Conservation (phyloP, 2,888 invertebrate genomes). For the Adineta ricciae region DNA sequence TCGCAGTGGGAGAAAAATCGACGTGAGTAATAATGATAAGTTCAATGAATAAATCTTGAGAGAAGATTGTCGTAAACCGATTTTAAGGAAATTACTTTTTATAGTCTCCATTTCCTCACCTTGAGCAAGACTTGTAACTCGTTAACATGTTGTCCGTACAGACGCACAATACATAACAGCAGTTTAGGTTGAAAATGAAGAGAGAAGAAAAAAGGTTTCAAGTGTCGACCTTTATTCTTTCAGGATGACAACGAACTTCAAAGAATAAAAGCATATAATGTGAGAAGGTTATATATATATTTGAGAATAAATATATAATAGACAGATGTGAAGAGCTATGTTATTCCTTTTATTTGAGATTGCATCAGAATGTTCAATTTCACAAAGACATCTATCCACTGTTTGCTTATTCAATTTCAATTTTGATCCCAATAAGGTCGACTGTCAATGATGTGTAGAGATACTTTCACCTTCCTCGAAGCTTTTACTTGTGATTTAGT, state of each 20-base stretch:
- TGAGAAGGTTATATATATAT: conserved; percentile 8
- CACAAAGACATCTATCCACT: not conserved
- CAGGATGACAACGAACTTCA: not conserved
- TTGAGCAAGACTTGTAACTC: not conserved
- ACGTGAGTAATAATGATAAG: not conserved
- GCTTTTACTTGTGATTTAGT: not conserved
- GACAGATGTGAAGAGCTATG: not conserved
- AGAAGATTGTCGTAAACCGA: not conserved
- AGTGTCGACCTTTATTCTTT: not conserved
- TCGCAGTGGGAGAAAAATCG: not conserved
- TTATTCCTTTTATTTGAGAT: not conserved
- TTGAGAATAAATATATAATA: not conserved
- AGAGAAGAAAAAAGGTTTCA: not conserved
- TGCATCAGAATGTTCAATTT: not conserved
- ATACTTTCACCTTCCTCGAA: not conserved
- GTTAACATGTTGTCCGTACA: not conserved
- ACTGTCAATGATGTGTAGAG: not conserved
- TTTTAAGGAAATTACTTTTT: not conserved
- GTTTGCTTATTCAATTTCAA: too few species aligned
- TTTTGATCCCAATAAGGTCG: too few species aligned
- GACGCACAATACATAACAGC: not conserved
- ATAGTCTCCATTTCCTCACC: not conserved
- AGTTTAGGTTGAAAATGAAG: not conserved
- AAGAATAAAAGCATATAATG: not conserved
- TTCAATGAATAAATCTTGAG: not conserved